Conservation (phyloP, 1,140 invertebrate species). For the Trichomalopsis sarcophagae region DNA sequence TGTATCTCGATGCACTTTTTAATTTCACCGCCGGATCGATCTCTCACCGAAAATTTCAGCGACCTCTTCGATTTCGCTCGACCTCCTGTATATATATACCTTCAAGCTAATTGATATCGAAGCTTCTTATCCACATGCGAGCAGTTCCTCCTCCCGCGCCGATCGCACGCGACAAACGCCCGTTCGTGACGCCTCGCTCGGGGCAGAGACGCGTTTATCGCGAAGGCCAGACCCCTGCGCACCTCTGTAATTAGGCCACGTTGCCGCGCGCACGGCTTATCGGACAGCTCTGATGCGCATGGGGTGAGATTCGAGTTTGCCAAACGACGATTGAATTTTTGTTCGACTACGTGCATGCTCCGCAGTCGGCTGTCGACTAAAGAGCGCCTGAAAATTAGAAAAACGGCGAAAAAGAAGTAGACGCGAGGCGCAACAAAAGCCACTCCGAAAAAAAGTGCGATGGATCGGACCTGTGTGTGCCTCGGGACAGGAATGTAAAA, state of each 20-base stretch:
- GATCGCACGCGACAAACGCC: conserved; percentile 5
- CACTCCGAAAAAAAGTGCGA: background rate
- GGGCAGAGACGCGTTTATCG: background rate
- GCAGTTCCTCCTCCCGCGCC: background rate
- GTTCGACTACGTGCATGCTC: no score
- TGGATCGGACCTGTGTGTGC: background rate
- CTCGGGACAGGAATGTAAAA: background rate
- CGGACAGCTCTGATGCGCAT: background rate
- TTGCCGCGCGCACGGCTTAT: background rate
- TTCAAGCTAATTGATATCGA: conserved; percentile 3
- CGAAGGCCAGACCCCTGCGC: background rate
- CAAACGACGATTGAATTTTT: no score
- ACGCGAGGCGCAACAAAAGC: background rate
- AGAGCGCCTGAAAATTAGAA: background rate
- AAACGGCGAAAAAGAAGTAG: background rate
- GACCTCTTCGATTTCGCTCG: background rate
- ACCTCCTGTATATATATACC: background rate
- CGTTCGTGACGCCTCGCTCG: background rate
- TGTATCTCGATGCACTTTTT: no score
- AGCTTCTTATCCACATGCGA: background rate
- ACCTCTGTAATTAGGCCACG: conserved; percentile 5
- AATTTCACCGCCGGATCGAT: background rate
- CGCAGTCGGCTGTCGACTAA: background rate
- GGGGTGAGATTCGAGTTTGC: background rate
- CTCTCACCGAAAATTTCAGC: background rate